Percentiles rank a stretch among this genome's conserved stretches.
Conservation (phyloP, 2,797 vertebrate species). For the Phoeniculus purpureus region DNA sequence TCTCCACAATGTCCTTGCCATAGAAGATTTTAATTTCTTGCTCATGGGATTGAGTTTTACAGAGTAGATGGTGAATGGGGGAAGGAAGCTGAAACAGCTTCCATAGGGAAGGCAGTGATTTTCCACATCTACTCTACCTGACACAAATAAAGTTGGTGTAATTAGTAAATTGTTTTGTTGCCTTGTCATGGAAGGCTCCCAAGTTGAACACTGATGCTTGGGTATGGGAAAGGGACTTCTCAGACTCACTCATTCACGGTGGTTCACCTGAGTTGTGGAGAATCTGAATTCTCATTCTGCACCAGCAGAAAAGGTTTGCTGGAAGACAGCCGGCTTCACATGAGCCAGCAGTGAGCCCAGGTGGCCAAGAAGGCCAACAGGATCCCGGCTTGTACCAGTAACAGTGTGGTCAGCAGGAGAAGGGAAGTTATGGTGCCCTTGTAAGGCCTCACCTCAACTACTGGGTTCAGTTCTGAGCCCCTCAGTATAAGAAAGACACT, state of each 20-base stretch:
- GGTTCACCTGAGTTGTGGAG: neutral
- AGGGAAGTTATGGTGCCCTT: too few relatives aligned
- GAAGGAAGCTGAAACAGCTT: neutral
- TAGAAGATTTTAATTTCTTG: slow-evolving; percentile 24
- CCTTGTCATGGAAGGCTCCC: neutral
- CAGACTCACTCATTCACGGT: neutral
- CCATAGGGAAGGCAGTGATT: neutral
- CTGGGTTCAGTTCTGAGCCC: too few relatives aligned
- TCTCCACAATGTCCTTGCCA: neutral
- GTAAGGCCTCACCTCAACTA: too few relatives aligned
- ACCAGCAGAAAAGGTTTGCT: neutral
- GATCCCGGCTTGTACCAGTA: too few relatives aligned
- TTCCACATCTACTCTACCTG: neutral
- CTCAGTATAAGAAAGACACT: too few relatives aligned
- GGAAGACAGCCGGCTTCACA: too few relatives aligned
- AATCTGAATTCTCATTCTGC: neutral
- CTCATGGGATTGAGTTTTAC: neutral
- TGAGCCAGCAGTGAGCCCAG: too few relatives aligned
- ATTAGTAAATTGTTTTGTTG: neutral
- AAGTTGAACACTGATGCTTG: neutral
- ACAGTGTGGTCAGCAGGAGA: too few relatives aligned
- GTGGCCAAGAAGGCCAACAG: too few relatives aligned
- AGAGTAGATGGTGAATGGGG: neutral
- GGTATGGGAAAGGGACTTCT: neutral
- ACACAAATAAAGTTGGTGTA: neutral